These are phyloP conservation scores for Streblospio benedicti DNA, from an alignment of 1,140 invertebrate species.

Conservation along the genomic window DNA sequence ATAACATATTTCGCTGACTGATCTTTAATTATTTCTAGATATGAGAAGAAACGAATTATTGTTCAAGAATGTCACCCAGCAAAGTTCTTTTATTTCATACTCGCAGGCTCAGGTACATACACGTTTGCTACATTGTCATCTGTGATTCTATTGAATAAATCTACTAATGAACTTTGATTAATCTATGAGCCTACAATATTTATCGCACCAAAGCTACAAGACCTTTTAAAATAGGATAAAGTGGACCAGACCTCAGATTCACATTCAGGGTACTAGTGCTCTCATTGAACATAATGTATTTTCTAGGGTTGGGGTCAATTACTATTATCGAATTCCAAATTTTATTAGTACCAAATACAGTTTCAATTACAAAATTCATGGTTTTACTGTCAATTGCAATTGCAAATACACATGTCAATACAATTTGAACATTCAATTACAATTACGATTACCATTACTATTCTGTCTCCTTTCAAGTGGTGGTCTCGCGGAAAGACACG, in stretches of 20 bases:
- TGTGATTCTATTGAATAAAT: neutral
- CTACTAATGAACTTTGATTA: neutral
- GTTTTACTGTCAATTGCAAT: neutral
- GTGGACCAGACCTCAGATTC: neutral
- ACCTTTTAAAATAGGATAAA: neutral
- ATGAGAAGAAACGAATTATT: constrained; percentile 31
- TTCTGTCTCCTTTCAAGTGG: constrained; percentile 20
- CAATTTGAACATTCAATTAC: neutral
- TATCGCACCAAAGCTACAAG: neutral
- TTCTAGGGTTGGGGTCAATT: too few species aligned
- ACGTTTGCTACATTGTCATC: neutral
- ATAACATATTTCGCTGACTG: constrained; percentile 2
- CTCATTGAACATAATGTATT: too few species aligned
- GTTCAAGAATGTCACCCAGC: constrained; percentile 34
- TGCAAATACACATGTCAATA: neutral
- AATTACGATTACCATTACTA: neutral
- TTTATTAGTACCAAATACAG: neutral
- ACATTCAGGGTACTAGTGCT: too few species aligned
- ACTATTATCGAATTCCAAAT: neutral
- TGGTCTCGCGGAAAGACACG: constrained; percentile 27
- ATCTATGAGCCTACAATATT: neutral
- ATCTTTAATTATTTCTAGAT: constrained; percentile 22
- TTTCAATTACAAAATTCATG: neutral
- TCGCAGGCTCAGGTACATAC: constrained; percentile 35
- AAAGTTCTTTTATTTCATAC: constrained; percentile 35